phyloP scores from a whole-genome alignment of 2,113 vertebrate genomes.

The Panurus biarmicus region DNA sequence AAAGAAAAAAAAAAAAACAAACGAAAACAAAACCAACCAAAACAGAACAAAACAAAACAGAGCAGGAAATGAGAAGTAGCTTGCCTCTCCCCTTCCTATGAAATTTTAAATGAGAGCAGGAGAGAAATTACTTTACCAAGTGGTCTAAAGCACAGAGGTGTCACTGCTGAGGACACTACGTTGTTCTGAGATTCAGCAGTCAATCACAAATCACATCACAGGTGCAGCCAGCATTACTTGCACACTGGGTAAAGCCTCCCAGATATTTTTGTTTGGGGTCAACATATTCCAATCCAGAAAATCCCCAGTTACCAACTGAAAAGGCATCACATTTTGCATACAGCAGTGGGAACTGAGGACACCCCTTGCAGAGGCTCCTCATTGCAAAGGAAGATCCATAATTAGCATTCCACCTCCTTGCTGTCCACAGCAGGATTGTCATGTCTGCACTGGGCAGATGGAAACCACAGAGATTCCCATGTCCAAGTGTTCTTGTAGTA shows the following conservation, averaged over 20 bases:
- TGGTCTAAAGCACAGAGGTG: neutral
- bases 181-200: neutral
- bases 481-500: neutral
- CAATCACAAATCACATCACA: neutral
- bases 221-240: neutral
- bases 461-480: neutral
- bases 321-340: neutral
- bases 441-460: neutral
- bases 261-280: neutral
- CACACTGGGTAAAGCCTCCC: neutral
- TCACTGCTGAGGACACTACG: neutral
- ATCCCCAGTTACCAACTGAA: neutral
- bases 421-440: neutral
- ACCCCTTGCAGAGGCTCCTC: neutral
- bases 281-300: neutral
- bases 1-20: neutral
- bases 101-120: neutral
- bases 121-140: neutral
- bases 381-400: neutral
- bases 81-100: neutral
- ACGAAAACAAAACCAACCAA: neutral
- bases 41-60: neutral
- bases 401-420: neutral
- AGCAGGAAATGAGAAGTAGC: neutral
- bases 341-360: neutral